Evolutionary conservation across 2,113 vertebrate species (phyloP).

Genomic region (Hyperopisus bebe): DNA sequence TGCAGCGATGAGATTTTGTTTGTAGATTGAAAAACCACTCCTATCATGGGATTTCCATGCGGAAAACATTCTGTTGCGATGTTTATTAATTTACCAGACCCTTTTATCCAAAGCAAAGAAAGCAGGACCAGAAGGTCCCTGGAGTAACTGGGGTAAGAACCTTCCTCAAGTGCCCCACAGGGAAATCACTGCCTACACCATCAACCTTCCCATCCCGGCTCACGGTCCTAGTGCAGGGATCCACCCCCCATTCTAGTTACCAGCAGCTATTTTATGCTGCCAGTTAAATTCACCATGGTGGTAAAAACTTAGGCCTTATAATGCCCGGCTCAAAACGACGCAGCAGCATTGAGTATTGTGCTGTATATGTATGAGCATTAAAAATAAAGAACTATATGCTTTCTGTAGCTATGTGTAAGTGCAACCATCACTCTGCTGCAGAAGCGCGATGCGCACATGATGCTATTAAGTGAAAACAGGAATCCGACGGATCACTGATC

Average conservation of each 20-base stretch:
- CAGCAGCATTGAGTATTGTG: background rate
- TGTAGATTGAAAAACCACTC: background rate
- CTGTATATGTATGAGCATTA: background rate
- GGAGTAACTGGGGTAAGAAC: background rate
- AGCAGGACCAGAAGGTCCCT: background rate
- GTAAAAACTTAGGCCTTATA: background rate
- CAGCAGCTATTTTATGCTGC: background rate
- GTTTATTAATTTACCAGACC: background rate
- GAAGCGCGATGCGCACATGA: background rate
- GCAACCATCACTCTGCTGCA: conserved; percentile 15
- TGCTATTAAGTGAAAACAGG: background rate
- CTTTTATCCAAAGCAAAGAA: background rate
- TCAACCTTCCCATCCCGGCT: background rate
- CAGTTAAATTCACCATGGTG: background rate
- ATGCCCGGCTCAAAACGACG: conserved; percentile 17
- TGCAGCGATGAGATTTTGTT: background rate
- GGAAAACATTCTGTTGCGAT: background rate
- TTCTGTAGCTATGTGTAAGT: background rate
- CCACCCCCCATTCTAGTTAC: background rate
- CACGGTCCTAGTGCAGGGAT: background rate
- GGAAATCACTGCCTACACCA: background rate
- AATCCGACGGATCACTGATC: conserved; percentile 15
- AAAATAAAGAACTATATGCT: background rate
- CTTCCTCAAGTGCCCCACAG: background rate
- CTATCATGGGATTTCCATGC: background rate